Evolutionary conservation across 2,888 invertebrate species (phyloP).

Genomic region (Monopis laevigella): DNA sequence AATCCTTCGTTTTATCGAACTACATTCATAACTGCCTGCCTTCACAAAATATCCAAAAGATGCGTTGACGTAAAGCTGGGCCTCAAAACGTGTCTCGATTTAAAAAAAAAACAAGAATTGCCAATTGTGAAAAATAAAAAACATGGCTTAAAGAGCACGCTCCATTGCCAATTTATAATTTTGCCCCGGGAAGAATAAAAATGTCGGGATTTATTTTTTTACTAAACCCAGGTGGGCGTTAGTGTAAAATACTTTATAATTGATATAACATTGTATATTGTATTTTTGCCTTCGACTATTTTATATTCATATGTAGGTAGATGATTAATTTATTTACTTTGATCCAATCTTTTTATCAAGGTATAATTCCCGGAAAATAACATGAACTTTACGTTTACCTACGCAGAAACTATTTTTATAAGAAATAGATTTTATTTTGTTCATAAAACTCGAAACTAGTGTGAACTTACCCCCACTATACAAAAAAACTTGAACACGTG

Average conservation of each 20-base stretch:
- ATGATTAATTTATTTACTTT: no score
- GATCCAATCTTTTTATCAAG: no score
- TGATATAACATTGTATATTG: no score
- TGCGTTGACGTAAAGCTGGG: conserved; percentile 25
- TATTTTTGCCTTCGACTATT: no score
- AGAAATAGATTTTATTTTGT: no score
- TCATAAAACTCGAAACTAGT: no score
- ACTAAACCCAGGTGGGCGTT: conserved; percentile 37
- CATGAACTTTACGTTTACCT: no score
- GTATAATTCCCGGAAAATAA: no score
- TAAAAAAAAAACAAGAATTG: conserved; percentile 15
- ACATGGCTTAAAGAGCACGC: conserved; percentile 50
- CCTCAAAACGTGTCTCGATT: conserved; percentile 4
- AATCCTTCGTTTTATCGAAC: conserved; percentile 12
- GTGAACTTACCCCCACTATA: no score
- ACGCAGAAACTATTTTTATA: no score
- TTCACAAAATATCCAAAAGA: conserved; percentile 27
- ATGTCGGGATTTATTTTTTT: conserved; percentile 28
- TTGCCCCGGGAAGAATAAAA: conserved; percentile 33
- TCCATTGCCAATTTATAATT: conserved; percentile 56
- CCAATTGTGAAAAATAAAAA: conserved; percentile 26
- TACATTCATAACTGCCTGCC: conserved; percentile 4
- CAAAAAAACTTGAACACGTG: no score
- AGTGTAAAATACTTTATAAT: conserved; percentile 46
- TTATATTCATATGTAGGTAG: no score